Evolutionary conservation across 2,113 vertebrate genomes (phyloP), one percentile per base, ranked within the genome.

Genomic region (Trinectes maculatus): DNA sequence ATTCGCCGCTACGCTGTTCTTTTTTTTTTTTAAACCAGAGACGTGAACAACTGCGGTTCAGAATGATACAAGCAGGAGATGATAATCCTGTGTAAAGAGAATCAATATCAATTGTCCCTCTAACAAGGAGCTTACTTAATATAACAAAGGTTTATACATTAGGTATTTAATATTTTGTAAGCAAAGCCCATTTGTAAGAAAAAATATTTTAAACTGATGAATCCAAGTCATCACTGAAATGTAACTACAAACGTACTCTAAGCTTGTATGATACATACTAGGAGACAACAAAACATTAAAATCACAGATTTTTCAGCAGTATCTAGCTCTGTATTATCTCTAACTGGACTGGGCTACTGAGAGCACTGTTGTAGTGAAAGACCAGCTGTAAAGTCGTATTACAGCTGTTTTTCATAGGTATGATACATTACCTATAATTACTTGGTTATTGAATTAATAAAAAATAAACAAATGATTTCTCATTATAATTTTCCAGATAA

Each of bases 1-100:
- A 82, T 87, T 58, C 22, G 36, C 79, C 47, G 40, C 71, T 21
- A 43, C 63, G 49, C 25, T 53, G 16, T 55, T 69, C 52, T 39
- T 43, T 40, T 40, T 49, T 71, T 33, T 63, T 72, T 56, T 40
- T 72, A 56, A 62, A 51, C 56, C 10, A 74, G 46, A 46, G 15
- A 60, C 3, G 8, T 34, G 55, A 74, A 56, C 44, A 21, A 34
- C 42, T 47, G 25, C 12, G 39, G 69, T 39, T 77, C 33, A 74
- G 51, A 69, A 57, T 42, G 37, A 46, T 21, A 26, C 19, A 55
- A 72, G 19, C 47, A 9, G 11, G 4, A 58, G 16, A 42, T 57
- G 19, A 16, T 28, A 36, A 40, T 64, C n/a, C 24, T 67, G 21
- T 33, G 57, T 48, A 39, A 26, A 26, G 10, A 59, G 12, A 48